Evolutionary conservation across 2,888 invertebrate species (phyloP), one percentile per base, ranked within the genome.

Genomic region (Linnaemya vulpina): DNA sequence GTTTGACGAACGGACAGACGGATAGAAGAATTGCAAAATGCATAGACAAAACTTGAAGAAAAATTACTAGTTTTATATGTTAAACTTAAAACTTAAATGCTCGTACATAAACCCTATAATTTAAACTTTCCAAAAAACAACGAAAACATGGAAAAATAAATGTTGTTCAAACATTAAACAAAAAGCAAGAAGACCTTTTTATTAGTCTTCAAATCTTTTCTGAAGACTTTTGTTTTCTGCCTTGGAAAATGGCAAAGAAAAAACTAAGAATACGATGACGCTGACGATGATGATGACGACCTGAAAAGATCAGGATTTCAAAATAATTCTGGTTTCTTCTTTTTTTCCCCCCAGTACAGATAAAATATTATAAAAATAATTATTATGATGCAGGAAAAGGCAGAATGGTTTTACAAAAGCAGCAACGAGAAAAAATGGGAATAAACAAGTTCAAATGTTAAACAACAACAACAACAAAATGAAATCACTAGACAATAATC

Each of bases 271-370:
- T 46, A 77, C 49, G 22, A 76, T 11, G 17, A 49, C 40, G 49
- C 43, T 60, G 58, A 77, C 49, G 35, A 76, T 11, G 17, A 49
- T 49, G 49, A 51, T 60, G 58, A 49, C 30, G 60, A 82, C 82
- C 76, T 58, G 51, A 71, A 82, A 82, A 82, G 82, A 82, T 82
- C 76, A 77, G 76, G 71, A 82, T 73, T 65, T 65, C 38, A 55
- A 73, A 35, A 73, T 58, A 73, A 71, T 30, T 30, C 30, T 30
- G 5, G 2, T 30, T 30, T 5, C 30, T 3, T 73, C 55, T 65
- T 51, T 40, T 62, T 35, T 63, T 62, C 51, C 51, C 53, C n/a
- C n/a, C n/a, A n/a, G n/a, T 40, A 49, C 11, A 65, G 2, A 38
- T 25, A 58, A 58, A 46, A 67, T 46, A 71, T 71, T 38, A 79